Evolutionary conservation across 2,888 invertebrate genomes (phyloP).

Genomic region (Cistogaster globosa): DNA sequence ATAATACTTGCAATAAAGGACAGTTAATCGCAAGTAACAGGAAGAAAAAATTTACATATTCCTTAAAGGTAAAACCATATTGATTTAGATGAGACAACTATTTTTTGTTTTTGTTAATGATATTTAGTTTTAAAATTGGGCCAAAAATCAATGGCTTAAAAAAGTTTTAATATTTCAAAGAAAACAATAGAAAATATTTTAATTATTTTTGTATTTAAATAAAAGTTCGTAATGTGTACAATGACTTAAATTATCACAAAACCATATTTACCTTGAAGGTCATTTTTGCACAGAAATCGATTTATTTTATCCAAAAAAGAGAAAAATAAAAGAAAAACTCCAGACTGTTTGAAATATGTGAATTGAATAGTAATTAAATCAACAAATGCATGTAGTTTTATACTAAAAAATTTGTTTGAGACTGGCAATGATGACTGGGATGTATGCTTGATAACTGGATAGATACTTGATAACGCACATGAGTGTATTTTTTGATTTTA

Average conservation of each 20-base stretch:
- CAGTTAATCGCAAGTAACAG: too few species aligned
- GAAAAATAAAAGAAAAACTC: slow-evolving; percentile 46
- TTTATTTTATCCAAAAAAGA: slow-evolving; percentile 56
- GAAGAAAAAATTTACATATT: too few species aligned
- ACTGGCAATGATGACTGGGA: not conserved
- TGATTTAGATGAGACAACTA: too few species aligned
- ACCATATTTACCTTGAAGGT: slow-evolving; percentile 78
- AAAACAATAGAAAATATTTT: not conserved
- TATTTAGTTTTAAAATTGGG: too few species aligned
- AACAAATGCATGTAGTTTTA: slow-evolving; percentile 77
- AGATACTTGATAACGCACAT: slow-evolving; percentile 7
- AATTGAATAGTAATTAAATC: slow-evolving; percentile 78
- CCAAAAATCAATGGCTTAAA: too few species aligned
- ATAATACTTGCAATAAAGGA: too few species aligned
- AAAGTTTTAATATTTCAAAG: too few species aligned
- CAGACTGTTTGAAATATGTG: slow-evolving; percentile 74
- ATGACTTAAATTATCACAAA: not conserved
- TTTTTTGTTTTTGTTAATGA: too few species aligned
- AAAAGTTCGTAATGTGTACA: too few species aligned
- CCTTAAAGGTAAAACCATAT: too few species aligned
- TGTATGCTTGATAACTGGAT: slow-evolving; percentile 19
- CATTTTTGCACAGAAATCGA: slow-evolving; percentile 74
- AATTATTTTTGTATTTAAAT: not conserved
- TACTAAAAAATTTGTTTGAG: slow-evolving; percentile 71
- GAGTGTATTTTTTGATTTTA: not conserved